A percentile compares a stretch with the other conserved stretches of the same genome.
phyloP scores from a whole-genome alignment of 1,140 invertebrate genomes.

The Cotesia chilonis region DNA sequence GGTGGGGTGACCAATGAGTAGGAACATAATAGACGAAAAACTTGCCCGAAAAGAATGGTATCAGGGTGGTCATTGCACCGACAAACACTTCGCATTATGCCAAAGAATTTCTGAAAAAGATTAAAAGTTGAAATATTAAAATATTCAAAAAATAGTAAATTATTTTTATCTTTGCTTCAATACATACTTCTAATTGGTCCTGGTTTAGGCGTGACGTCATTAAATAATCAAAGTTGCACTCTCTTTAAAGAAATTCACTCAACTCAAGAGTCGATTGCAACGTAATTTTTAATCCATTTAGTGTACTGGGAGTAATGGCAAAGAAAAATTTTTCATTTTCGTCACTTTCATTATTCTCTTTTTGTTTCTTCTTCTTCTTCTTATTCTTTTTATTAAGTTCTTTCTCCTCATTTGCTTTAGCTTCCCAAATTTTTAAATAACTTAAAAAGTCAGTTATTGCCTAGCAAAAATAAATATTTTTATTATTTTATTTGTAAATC shows the following conservation, averaged over 20 bases:
- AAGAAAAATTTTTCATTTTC: slow-evolving; percentile 1
- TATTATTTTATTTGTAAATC: background rate
- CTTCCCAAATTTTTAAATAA: slow-evolving; percentile 7
- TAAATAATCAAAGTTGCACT: slow-evolving; percentile 27
- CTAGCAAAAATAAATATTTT: background rate
- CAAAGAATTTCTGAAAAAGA: background rate
- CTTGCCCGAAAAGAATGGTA: too few relatives aligned
- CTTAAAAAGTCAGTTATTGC: background rate
- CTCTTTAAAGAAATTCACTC: slow-evolving; percentile 7
- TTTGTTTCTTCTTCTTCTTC: background rate
- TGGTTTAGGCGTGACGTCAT: slow-evolving; percentile 32
- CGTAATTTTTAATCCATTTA: slow-evolving; percentile 19
- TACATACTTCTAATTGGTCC: slow-evolving; percentile 29
- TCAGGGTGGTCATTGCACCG: too few relatives aligned
- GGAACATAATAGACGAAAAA: too few relatives aligned
- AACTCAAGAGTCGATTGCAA: slow-evolving; percentile 28
- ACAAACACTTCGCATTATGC: too few relatives aligned
- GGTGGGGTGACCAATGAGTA: too few relatives aligned
- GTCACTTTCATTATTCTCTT: background rate
- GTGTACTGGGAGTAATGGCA: slow-evolving; percentile 22
- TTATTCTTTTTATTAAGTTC: background rate
- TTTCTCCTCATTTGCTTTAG: slow-evolving; percentile 1
- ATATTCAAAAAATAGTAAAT: background rate
- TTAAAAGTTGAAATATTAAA: slow-evolving; percentile 3
- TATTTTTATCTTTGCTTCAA: background rate